Conservation (phyloP, 2,797 vertebrate genomes). For the Phalloptychus januarius region DNA sequence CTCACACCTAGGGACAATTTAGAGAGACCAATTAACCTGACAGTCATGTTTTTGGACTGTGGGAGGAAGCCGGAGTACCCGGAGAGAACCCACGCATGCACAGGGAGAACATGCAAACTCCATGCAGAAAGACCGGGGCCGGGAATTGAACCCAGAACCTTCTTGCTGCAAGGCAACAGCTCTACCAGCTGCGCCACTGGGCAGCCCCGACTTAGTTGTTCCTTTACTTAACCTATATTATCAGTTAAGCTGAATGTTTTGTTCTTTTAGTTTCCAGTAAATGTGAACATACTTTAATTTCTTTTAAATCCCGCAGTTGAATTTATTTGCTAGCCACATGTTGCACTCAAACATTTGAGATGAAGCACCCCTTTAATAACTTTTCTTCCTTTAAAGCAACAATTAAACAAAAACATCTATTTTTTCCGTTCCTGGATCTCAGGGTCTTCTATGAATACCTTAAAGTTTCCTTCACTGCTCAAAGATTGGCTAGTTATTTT, state of each 20-base stretch:
- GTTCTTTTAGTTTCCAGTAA: not conserved
- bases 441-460: not conserved
- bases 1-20: no score
- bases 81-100: no score
- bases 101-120: no score
- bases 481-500: constrained; percentile 38
- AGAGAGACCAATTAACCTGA: no score
- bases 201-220: not conserved
- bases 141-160: no score
- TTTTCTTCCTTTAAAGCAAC: not conserved
- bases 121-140: no score
- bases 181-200: no score
- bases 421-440: not conserved
- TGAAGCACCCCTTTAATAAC: not conserved
- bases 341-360: not conserved
- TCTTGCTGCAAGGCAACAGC: no score
- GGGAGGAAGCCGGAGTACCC: no score
- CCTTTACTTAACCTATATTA: not conserved
- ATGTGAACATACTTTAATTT: not conserved
- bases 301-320: not conserved
- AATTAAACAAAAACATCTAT: not conserved
- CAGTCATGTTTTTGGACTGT: no score
- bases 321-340: constrained; percentile 6
- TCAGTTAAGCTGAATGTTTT: not conserved
- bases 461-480: not conserved